Evolutionary conservation across 2,888 invertebrate species (phyloP).

Genomic region (Carpatolechia fugitivella): DNA sequence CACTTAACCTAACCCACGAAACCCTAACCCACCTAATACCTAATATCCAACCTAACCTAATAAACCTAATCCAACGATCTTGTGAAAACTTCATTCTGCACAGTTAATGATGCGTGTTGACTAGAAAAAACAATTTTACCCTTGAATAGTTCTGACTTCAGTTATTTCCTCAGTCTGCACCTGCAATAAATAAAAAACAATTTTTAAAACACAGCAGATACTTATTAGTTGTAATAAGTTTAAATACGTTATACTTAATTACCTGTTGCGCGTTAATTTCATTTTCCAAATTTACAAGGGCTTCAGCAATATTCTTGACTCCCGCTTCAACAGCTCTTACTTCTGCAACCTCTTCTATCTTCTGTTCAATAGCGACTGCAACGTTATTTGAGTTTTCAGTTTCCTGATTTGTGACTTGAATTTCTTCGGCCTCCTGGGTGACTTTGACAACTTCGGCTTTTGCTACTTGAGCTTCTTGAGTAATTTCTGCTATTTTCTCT

Average conservation of each 20-base stretch:
- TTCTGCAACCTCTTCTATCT: conserved; percentile 22
- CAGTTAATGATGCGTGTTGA: too few species aligned
- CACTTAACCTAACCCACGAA: too few species aligned
- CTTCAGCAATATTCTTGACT: conserved; percentile 53
- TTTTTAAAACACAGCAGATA: not conserved
- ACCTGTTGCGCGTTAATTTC: conserved; percentile 55
- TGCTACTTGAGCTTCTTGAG: conserved; percentile 19
- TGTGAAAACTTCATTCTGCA: too few species aligned
- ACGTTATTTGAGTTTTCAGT: conserved; percentile 24
- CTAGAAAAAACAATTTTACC: not conserved
- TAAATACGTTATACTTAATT: not conserved
- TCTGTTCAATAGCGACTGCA: conserved; percentile 23
- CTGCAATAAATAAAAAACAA: not conserved
- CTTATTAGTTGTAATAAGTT: not conserved
- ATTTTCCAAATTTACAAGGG: conserved; percentile 49
- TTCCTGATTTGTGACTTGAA: conserved; percentile 19
- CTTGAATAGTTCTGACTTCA: not conserved
- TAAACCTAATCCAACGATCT: too few species aligned
- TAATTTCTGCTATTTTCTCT: conserved; percentile 13
- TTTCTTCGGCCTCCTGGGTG: conserved; percentile 16
- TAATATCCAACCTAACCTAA: too few species aligned
- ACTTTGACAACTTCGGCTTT: conserved; percentile 13
- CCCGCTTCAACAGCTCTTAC: conserved; percentile 32
- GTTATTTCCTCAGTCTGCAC: not conserved
- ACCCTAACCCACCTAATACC: too few species aligned